Base-by-base conservation (phyloP, 2,888 invertebrate species). In the Galerucella calmariensis region DNA sequence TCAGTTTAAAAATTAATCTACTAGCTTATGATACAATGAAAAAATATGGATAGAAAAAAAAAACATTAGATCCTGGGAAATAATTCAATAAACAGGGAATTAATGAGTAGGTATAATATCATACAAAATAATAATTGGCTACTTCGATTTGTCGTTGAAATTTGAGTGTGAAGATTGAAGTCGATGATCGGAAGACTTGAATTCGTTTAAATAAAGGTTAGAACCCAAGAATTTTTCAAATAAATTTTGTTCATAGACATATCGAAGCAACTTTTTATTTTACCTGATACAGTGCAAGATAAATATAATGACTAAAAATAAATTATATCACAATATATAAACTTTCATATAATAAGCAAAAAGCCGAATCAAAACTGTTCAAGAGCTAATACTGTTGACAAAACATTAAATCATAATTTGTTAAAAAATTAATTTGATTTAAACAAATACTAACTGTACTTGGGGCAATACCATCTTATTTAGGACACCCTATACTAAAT, bases 251-350 rank as follows among this genome's bases (percentile, higher is more conserved):
- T 56, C 9, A 10, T n/a, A 10, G 20, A 16, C 56, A 56, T 16
- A 56, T 56, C 11, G 56, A 56, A 16, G 56, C 16, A 56, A 56
- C 51, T 14, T n/a, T 51, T 14, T 4, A 51, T 51, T 51, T 14
- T 51, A 51, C 14, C 0, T n/a, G 51, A 51, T n/a, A 51, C n/a
- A n/a, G n/a, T 51, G 51, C 51, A n/a, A 51, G 14, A 56, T 16
- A 20, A 56, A 56, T 56, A 20, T 56, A 35, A 35, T 5, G 35
- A 11, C 35, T 62, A 62, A 62, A 14, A 67, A 61, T 67, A 72
- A 72, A 72, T 67, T 72, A 72, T 67, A 72, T 72, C 72, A 72
- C 72, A 72, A 67, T 72, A 72, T 59, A 65, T 14, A 59, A 59
- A 59, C 27, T 27, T 59, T 14, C 14, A 11, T 59, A 70, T 51